A percentile compares a stretch with the other conserved stretches of the same genome.
phyloP scores from a whole-genome alignment of 2,113 vertebrate genomes.

The Ophthalmolycus amberensis region DNA sequence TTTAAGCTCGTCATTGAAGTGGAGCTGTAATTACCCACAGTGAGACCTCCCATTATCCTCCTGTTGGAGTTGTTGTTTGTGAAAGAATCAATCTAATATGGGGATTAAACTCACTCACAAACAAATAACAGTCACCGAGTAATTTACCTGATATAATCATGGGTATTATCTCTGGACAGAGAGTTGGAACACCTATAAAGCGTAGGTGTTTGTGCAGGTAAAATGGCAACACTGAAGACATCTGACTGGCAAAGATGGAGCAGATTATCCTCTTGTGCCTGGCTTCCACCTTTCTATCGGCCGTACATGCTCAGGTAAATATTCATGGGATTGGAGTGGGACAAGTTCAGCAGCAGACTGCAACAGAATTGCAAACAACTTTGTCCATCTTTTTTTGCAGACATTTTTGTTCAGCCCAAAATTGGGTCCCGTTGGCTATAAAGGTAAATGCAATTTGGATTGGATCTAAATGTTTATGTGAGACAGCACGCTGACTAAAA shows the following conservation, averaged over 20 bases:
- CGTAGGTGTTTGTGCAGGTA: constrained; percentile 50
- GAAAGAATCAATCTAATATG: constrained; percentile 74
- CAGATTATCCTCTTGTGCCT: constrained; percentile 71
- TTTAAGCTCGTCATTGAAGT: constrained; percentile 60
- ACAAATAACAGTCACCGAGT: constrained; percentile 66
- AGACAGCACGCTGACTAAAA: constrained; percentile 5
- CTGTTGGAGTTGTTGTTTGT: constrained; percentile 70
- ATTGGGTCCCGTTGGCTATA: constrained; percentile 61
- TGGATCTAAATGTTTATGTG: background rate
- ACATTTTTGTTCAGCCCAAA: constrained; percentile 66
- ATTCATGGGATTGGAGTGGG: background rate
- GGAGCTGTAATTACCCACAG: constrained; percentile 70
- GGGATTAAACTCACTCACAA: constrained; percentile 71
- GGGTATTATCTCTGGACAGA: constrained; percentile 65
- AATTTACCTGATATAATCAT: constrained; percentile 74
- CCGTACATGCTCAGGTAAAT: constrained; percentile 75
- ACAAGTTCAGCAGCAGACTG: background rate
- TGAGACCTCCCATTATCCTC: constrained; percentile 72
- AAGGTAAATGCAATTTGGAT: constrained; percentile 58
- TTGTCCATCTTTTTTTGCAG: constrained; percentile 56
- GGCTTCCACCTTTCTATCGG: constrained; percentile 57
- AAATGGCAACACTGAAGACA: constrained; percentile 66
- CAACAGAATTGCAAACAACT: constrained; percentile 1
- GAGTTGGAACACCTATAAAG: constrained; percentile 76
- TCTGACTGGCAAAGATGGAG: constrained; percentile 65